Evolutionary conservation across 2,888 invertebrate genomes (phyloP), one percentile per base, ranked within the genome.

Genomic region (Deilephila porcellus): DNA sequence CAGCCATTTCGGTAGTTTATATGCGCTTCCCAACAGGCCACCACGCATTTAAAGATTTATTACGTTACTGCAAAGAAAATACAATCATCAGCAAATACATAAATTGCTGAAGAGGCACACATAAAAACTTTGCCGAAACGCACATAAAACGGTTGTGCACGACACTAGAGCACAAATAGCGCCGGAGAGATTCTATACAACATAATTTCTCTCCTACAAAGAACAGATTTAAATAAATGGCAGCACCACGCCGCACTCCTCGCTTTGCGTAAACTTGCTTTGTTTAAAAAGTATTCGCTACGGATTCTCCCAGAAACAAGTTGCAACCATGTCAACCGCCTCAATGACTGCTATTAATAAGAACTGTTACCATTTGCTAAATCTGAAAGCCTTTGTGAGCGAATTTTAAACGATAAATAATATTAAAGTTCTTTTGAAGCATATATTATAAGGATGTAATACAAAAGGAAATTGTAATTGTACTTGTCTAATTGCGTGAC

Each of bases 221-320:
- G 52, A 63, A 34, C 62, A 63, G 62, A 63, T 63, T 63, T 34
- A 63, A 52, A 67, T 67, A 52, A 52, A 67, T 52, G 25, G 45
- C 67, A 25, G 45, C 67, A 25, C 45, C 67, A 52, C 67, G 25
- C n/a, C 64, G 14, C 45, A 52, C 34, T 8, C 56, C 56, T 56
- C 56, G 56, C 37, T n/a, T 19, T 45, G 4, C n/a, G 20, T 14
- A 20, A 37, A 45, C 20, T 20, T 64, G 20, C 64, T 45, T 64
- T 64, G 64, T 64, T 64, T 20, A 29, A 64, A n/a, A 64, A 64
- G 20, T 52, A 52, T 67, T 67, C 17, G 67, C 5, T 25, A 25
- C 60, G 29, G 29, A 60, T 60, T 52, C 45, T 45, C 25, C 1
- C 52, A 17, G 25, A 45, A 52, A 17, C 17, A 67, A 52, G 17